A percentile compares a stretch with the other conserved stretches of the same genome.
Evolutionary conservation across 1,140 invertebrate genomes (phyloP).

Genomic region (Scaptomyza pallida): DNA sequence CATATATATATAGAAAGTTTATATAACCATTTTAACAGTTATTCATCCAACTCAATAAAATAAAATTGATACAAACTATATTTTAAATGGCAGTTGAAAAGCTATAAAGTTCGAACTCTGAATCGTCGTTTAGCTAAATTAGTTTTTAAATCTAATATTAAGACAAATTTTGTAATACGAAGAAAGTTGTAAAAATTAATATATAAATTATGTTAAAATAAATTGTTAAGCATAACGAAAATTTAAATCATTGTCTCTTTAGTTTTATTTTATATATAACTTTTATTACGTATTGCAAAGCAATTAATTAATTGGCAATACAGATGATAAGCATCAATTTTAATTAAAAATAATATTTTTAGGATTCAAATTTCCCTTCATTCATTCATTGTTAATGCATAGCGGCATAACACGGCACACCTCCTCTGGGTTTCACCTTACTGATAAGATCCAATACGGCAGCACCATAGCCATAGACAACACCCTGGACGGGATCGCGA

Average conservation of each 20-base stretch:
- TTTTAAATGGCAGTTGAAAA: conserved; percentile 57
- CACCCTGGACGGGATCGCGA: neutral
- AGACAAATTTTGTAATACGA: conserved; percentile 71
- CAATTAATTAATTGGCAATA: too few species aligned
- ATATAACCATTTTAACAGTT: conserved; percentile 39
- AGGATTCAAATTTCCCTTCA: too few species aligned
- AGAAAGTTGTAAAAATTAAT: conserved; percentile 73
- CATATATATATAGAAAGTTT: conserved; percentile 35
- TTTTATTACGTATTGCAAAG: too few species aligned
- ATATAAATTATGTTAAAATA: conserved; percentile 79
- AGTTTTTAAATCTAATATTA: conserved; percentile 61
- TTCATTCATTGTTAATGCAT: neutral
- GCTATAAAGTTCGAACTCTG: conserved; percentile 40
- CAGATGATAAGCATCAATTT: too few species aligned
- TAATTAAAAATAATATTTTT: too few species aligned
- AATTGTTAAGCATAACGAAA: conserved; percentile 69
- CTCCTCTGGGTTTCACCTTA: neutral
- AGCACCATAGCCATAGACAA: neutral
- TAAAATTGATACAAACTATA: conserved; percentile 32
- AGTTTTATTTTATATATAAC: neutral
- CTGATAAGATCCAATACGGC: neutral
- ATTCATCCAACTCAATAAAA: conserved; percentile 23
- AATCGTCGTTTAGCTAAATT: conserved; percentile 70
- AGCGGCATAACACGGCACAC: neutral
- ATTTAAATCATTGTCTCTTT: conserved; percentile 8